Base-by-base conservation (phyloP, 2,888 invertebrate genomes). In the Atrina japonica region DNA sequence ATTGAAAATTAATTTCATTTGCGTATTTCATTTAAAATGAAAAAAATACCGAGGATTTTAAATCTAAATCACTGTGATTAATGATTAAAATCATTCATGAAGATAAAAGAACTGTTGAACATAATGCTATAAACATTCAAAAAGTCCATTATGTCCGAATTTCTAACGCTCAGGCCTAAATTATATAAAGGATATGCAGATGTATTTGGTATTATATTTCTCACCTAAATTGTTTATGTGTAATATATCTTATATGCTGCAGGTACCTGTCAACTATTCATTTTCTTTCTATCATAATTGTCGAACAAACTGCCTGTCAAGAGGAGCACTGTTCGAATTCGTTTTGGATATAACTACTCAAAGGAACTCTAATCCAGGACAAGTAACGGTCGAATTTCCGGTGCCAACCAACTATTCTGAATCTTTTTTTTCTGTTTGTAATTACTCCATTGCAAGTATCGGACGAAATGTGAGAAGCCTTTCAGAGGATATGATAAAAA, bases 281-380 rank as follows among this genome's bases (percentile, higher is more conserved):
- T 72, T 72, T 35, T 50, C 52, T 3, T 49, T 72, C n/a, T 67
- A 53, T 23, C 67, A 67, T 35, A 53, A 43, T 23, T 67, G 67
- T 30, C 21, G 43, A 14, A 43, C 11, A 25, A 60, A 53, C 43
- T 58, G 67, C 45, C 43, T 72, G 18, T 53, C 49, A 3, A 49
- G 58, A 6, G 58, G 58, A 23, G 47, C 63, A 5, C 27, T 41
- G 21, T 67, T 72, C 30, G 71, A 72, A 29, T 30, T 72, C 9
- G 25, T 58, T 14, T 27, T 72, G 23, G 66, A 66, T 14, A 55
- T 72, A 21, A 40, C 49, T 14, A 72, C 71, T n/a, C 41, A 72
- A 29, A 56, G 58, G n/a, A 60, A 52, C 18, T 50, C 58, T 5
- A 72, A 67, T 27, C 71, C 71, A 0, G 71, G 66, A 5, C 56